A percentile compares a stretch with the other conserved stretches of the same genome.
These are phyloP conservation scores for Geophilus truncorum DNA, from an alignment of 2,888 invertebrate genomes.

Conservation along the genomic window DNA sequence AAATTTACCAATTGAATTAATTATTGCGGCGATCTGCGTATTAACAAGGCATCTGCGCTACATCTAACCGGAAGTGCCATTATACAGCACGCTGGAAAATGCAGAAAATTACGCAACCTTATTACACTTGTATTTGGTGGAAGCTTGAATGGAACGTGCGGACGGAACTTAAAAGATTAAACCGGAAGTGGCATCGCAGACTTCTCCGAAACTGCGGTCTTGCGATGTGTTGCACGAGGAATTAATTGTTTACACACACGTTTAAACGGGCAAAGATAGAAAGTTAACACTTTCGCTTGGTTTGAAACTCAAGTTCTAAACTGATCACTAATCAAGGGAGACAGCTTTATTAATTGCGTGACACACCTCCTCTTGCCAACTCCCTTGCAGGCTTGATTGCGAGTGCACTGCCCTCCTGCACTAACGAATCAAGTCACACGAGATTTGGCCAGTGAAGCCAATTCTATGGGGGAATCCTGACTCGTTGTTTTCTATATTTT, in stretches of 20 bases:
- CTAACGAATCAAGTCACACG: constrained; percentile 1
- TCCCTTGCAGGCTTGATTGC: background rate
- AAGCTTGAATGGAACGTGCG: no score
- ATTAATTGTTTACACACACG: background rate
- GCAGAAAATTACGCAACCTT: no score
- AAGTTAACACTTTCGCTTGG: background rate
- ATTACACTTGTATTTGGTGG: no score
- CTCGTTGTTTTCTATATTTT: background rate
- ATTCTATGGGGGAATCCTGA: background rate
- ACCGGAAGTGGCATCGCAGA: no score
- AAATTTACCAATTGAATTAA: no score
- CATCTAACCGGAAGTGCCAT: no score
- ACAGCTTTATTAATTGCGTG: constrained; percentile 20
- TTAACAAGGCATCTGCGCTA: no score
- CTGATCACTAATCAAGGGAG: constrained; percentile 16
- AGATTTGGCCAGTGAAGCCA: constrained; percentile 1
- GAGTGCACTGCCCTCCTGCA: constrained; percentile 2
- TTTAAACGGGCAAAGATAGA: background rate
- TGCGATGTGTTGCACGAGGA: background rate
- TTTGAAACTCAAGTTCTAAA: background rate
- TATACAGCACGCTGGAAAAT: no score
- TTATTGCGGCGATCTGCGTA: no score
- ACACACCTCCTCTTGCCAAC: constrained; percentile 1
- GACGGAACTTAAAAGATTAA: no score
- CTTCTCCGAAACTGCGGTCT: no score